Evolutionary conservation across 2,797 vertebrate genomes (phyloP), one percentile per base, ranked within the genome.

Genomic region (Trichosurus vulpecula): DNA sequence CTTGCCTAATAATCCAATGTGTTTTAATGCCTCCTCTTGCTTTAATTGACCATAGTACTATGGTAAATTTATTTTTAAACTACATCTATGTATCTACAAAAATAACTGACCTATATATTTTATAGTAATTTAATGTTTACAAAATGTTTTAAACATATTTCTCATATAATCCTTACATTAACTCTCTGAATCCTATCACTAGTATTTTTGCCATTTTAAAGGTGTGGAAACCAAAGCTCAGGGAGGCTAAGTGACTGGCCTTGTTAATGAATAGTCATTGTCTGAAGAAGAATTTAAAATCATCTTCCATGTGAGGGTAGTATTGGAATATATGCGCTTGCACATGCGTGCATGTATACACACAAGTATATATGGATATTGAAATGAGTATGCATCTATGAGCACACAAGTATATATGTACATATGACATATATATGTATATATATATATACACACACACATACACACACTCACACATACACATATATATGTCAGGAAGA

Each of bases 1-100:
- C 94, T 97, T 95, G 93, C 94, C 53, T 94, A 97, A 96, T 96
- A 97, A 97, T 95, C 95, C 96, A 97, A 93, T 97, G 97, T 97
- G 96, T 94, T 97, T 97, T 97, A 90, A 53, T 53, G 0, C 5
- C 27, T 54, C 29, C 11, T 52, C 27, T 9, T 30, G 52, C 51
- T 52, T 90, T 14, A 53, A 41, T 30, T 52, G 90, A 35, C 12
- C 30, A 47, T 47, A 81, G 47, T 47, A 25, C 74, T 6, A 25
- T 13, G 3, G 11, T 16, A 41, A 31, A 58, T 74, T 22, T 74
- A 74, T n/a, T 41, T 22, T 74, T 74, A 8, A 0, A 74, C 13
- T n/a, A 66, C 16, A 74, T 74, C 22, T 81, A 47, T 8, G 3
- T 47, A 27, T 81, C 0, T 47, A 81, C 41, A 81, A 81, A 66